These are phyloP conservation scores for Virgularia gustaviana DNA, from an alignment of 92 coral and sea anemone species.

Conservation along the genomic window DNA sequence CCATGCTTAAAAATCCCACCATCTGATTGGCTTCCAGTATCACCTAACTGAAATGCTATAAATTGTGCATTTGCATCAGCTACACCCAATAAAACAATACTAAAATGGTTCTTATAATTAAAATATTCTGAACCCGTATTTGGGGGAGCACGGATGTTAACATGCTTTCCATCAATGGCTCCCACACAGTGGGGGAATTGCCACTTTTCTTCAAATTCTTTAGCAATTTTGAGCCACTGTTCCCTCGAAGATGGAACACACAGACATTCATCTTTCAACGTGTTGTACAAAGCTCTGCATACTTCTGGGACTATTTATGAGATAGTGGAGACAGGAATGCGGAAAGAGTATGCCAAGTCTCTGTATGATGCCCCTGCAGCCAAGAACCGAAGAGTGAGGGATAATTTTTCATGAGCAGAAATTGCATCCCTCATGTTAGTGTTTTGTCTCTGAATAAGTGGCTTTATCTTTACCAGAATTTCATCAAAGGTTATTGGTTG, in stretches of 20 bases:
- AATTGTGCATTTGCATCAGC: conserved; percentile 53
- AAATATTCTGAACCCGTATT: conserved; percentile 59
- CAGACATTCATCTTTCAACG: conserved; percentile 45
- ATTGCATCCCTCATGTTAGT: conserved; percentile 52
- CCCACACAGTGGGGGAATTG: conserved; percentile 65
- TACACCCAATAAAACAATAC: conserved; percentile 55
- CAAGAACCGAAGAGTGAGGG: conserved; percentile 53
- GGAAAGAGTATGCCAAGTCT: conserved; percentile 43
- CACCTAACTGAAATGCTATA: conserved; percentile 42
- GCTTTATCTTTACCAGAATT: conserved; percentile 34
- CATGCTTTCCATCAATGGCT: conserved; percentile 65
- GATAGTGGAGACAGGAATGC: conserved; percentile 40
- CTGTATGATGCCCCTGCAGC: conserved; percentile 52
- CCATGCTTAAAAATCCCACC: conserved; percentile 58
- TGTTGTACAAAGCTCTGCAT: conserved; percentile 39
- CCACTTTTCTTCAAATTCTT: conserved; percentile 52
- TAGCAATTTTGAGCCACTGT: conserved; percentile 51
- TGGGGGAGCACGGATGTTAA: conserved; percentile 54
- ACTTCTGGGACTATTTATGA: conserved; percentile 49
- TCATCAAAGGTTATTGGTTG: conserved; percentile 48
- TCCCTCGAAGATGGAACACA: conserved; percentile 24
- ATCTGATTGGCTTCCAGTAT: conserved; percentile 56
- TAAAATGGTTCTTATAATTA: conserved; percentile 58
- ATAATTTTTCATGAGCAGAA: conserved; percentile 48
- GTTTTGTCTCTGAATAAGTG: conserved; percentile 28